phyloP scores from a whole-genome alignment of 1,140 invertebrate species.

The Drosophila repletoides region DNA sequence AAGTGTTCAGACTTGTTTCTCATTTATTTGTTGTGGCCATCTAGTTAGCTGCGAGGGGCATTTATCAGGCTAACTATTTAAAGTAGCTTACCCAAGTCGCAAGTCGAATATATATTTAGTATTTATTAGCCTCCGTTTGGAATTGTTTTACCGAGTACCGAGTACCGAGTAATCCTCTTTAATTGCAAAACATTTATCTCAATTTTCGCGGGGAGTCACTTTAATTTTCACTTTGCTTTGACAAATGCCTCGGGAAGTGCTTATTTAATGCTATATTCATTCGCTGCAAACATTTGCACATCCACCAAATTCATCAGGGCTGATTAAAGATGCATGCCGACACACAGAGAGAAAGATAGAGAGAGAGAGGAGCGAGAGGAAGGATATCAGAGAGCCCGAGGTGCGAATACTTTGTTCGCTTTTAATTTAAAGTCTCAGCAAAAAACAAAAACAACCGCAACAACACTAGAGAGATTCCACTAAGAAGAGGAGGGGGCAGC shows the following conservation, averaged over 20 bases:
- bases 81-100: no score
- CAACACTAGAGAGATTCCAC: constrained; percentile 8
- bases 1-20: no score
- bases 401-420: constrained; percentile 67
- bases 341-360: neutral
- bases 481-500: no score
- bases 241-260: constrained; percentile 72
- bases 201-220: constrained; percentile 68
- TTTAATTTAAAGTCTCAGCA: constrained; percentile 61
- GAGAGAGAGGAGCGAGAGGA: neutral
- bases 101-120: no score
- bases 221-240: constrained; percentile 67
- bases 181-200: constrained; percentile 58
- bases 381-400: constrained; percentile 34
- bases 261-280: constrained; percentile 78
- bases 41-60: no score
- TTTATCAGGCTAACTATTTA: no score
- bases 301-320: constrained; percentile 68
- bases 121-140: no score
- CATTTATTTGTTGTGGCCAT: no score
- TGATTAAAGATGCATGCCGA: constrained; percentile 72
- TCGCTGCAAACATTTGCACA: constrained; percentile 74
- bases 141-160: no score
- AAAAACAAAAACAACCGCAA: constrained; percentile 1
- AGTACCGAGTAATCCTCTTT: no score